Conservation (phyloP, 2,888 invertebrate species). For the Acanthosepion pharaonis region DNA sequence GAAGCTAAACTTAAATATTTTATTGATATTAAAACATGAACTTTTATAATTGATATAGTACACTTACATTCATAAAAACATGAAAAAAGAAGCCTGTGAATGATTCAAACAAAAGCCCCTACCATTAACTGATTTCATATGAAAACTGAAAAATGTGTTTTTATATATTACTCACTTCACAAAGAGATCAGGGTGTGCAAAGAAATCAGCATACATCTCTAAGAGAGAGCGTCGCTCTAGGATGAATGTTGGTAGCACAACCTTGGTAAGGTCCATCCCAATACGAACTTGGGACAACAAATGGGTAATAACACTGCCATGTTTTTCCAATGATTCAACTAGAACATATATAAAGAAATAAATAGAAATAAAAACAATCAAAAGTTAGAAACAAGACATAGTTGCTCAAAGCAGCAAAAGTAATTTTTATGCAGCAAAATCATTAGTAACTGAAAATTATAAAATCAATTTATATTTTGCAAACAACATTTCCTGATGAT, state of each 20-base stretch:
- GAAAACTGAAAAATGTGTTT: neutral
- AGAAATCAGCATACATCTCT: slow-evolving; percentile 99
- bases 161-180: slow-evolving; percentile 81
- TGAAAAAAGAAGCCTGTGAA: too few relatives aligned
- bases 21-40: neutral
- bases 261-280: slow-evolving; percentile 99
- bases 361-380: neutral
- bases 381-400: neutral
- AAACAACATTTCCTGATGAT: neutral
- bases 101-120: too few relatives aligned
- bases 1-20: neutral
- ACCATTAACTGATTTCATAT: neutral
- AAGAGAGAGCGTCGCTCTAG: slow-evolving; percentile 95
- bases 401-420: neutral
- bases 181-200: slow-evolving; percentile 98
- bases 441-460: neutral
- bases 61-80: too few relatives aligned
- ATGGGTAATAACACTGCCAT: slow-evolving; percentile 97
- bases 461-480: neutral
- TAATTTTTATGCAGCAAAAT: neutral
- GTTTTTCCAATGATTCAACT: slow-evolving; percentile 93
- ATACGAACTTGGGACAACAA: slow-evolving; percentile 97
- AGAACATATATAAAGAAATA: slow-evolving; percentile 50
- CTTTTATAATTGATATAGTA: too few relatives aligned
- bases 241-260: slow-evolving; percentile 98